phyloP scores from a whole-genome alignment of 1,140 invertebrate genomes.

The Charaxes varanes region DNA sequence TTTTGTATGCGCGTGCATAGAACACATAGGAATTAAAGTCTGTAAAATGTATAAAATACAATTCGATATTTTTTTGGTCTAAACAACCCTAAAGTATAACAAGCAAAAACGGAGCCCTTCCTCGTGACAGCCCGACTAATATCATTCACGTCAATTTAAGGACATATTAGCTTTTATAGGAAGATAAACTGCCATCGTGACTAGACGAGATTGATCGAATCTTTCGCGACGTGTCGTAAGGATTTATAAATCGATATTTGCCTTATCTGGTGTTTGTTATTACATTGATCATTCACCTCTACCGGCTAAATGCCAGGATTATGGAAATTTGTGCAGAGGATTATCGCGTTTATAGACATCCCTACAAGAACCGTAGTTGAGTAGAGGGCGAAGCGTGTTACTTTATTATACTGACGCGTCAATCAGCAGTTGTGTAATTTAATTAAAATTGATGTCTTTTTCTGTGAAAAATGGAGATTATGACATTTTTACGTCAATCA shows the following conservation, averaged over 20 bases:
- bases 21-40: too few species aligned
- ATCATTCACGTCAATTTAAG: conserved; percentile 30
- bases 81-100: conserved; percentile 1
- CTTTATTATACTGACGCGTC: conserved; percentile 7
- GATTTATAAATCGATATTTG: conserved; percentile 35
- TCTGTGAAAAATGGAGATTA: neutral
- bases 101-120: conserved; percentile 5
- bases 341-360: neutral
- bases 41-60: too few species aligned
- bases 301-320: conserved; percentile 6
- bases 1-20: too few species aligned
- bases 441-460: conserved; percentile 8
- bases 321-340: conserved; percentile 5
- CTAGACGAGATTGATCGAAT: conserved; percentile 39
- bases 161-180: conserved; percentile 31
- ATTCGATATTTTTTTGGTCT: neutral
- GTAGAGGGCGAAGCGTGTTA: neutral
- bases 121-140: conserved; percentile 21
- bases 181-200: conserved; percentile 31
- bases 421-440: conserved; percentile 3
- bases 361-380: conserved; percentile 1
- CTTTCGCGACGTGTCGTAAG: conserved; percentile 23
- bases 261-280: conserved; percentile 28
- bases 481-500: too few species aligned
- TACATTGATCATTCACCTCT: conserved; percentile 16